A percentile compares a stretch with the other conserved stretches of the same genome.
Evolutionary conservation across 1,140 invertebrate genomes (phyloP).

Genomic region (Vollenhovia emeryi): DNA sequence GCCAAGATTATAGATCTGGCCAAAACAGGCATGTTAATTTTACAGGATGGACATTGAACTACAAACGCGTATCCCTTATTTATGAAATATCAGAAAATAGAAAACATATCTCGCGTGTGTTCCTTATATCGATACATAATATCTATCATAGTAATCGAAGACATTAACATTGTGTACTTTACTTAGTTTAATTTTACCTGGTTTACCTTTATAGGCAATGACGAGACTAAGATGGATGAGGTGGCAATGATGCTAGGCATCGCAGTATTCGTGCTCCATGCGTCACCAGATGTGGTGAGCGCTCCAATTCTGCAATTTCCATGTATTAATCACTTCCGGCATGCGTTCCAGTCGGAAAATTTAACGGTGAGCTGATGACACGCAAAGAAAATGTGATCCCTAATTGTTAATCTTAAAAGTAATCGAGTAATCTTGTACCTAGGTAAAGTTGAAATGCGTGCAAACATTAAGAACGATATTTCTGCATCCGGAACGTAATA

Average conservation of each 20-base stretch:
- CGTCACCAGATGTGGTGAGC: slow-evolving; percentile 90
- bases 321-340: slow-evolving; percentile 96
- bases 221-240: slow-evolving; percentile 93
- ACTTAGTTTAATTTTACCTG: slow-evolving; percentile 31
- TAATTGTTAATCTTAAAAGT: not conserved
- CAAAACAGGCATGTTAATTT: slow-evolving; percentile 89
- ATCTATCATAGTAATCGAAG: not conserved
- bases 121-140: not conserved
- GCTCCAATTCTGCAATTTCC: slow-evolving; percentile 95
- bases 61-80: not conserved
- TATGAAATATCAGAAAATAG: slow-evolving; percentile 9
- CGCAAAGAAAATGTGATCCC: not conserved
- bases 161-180: not conserved
- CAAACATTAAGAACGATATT: slow-evolving; percentile 92
- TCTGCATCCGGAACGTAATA: slow-evolving; percentile 88
- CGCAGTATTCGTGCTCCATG: slow-evolving; percentile 94
- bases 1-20: slow-evolving; percentile 95
- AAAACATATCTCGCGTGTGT: not conserved
- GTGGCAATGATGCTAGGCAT: slow-evolving; percentile 94
- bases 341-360: slow-evolving; percentile 92
- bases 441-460: slow-evolving; percentile 92
- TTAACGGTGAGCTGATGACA: slow-evolving; percentile 87
- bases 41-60: not conserved
- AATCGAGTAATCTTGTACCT: slow-evolving; percentile 64
- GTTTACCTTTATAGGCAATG: slow-evolving; percentile 86